A percentile compares a stretch with the other conserved stretches of the same genome.
Evolutionary conservation across 53 echinoderm and acorn worm species (phyloP).

Genomic region (Paracentrotus lividus): DNA sequence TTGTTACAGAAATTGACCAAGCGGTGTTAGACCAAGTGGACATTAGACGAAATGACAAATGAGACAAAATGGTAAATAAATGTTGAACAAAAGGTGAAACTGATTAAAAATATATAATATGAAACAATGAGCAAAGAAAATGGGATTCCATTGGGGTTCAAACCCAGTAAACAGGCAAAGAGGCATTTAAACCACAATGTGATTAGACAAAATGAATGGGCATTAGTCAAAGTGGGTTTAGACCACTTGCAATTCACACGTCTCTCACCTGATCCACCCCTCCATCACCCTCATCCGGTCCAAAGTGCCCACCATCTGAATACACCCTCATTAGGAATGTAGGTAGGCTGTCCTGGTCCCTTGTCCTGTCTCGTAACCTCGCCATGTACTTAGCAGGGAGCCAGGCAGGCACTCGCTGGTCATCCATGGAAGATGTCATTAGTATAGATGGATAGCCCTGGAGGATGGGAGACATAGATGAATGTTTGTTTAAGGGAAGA

Average conservation of each 20-base stretch:
- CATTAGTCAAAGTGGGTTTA: too few relatives aligned
- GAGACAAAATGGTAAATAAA: too few relatives aligned
- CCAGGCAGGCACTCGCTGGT: slow-evolving; percentile 77
- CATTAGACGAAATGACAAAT: too few relatives aligned
- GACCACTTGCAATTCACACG: background rate
- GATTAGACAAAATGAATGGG: too few relatives aligned
- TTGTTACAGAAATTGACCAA: too few relatives aligned
- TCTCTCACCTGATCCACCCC: slow-evolving; percentile 57
- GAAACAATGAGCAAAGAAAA: too few relatives aligned
- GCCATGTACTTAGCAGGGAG: slow-evolving; percentile 80
- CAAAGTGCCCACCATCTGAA: slow-evolving; percentile 75
- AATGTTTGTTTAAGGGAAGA: background rate
- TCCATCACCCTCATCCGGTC: slow-evolving; percentile 41
- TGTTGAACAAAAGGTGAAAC: too few relatives aligned
- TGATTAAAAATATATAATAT: too few relatives aligned
- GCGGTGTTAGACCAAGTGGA: too few relatives aligned
- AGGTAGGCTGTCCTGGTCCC: background rate
- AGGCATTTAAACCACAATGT: too few relatives aligned
- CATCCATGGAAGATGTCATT: slow-evolving; percentile 68
- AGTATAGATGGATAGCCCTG: slow-evolving; percentile 81
- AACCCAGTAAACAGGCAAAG: too few relatives aligned
- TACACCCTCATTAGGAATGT: slow-evolving; percentile 66
- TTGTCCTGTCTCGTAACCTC: slow-evolving; percentile 69
- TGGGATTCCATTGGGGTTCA: too few relatives aligned
- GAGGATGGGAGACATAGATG: background rate